These are phyloP conservation scores for Campaea margaritaria DNA, from an alignment of 2,888 invertebrate genomes.

Conservation along the genomic window DNA sequence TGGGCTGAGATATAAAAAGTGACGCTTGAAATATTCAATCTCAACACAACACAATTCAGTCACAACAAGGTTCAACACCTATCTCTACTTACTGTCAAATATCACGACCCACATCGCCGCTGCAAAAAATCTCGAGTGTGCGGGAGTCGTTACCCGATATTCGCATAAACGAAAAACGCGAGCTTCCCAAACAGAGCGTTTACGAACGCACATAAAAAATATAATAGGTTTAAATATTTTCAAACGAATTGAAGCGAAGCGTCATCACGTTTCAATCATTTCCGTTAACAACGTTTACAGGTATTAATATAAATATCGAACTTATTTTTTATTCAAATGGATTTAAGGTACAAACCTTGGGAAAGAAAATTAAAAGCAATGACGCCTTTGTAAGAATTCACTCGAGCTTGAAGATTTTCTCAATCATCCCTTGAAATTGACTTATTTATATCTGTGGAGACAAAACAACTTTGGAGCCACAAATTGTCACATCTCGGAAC, in stretches of 20 bases:
- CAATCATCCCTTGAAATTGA: neutral
- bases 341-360: neutral
- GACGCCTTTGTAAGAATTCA: neutral
- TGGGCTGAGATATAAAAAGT: no score
- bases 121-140: slow-evolving; percentile 1
- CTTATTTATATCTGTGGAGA: neutral
- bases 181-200: neutral
- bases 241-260: slow-evolving; percentile 22
- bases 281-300: slow-evolving; percentile 26
- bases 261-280: slow-evolving; percentile 32
- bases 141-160: neutral
- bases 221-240: slow-evolving; percentile 33
- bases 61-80: no score
- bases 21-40: no score
- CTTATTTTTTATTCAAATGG: neutral
- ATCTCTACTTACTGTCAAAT: no score
- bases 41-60: no score
- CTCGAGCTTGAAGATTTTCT: neutral
- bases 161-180: neutral
- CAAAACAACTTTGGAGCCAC: slow-evolving; percentile 2
- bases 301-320: neutral
- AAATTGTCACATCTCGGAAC: slow-evolving; percentile 21
- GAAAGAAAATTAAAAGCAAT: neutral
- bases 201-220: slow-evolving; percentile 6
- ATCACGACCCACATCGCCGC: neutral